Percentiles rank a stretch among this genome's conserved stretches.
Conservation (phyloP, 2,797 vertebrate genomes). For the Aldrovandia affinis region DNA sequence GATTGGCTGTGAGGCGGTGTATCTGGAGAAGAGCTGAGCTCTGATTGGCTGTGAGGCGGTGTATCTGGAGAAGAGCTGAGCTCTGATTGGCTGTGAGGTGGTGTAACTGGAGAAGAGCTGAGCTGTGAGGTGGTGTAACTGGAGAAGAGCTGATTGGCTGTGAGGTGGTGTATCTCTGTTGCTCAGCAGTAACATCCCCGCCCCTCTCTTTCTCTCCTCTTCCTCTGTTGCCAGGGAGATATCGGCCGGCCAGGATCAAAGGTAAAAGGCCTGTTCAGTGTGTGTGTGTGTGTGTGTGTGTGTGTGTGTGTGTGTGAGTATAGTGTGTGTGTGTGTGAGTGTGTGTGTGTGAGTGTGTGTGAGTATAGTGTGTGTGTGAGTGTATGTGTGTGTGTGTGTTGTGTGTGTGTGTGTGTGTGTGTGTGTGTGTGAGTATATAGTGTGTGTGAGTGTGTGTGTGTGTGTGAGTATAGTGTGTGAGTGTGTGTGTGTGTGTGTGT, state of each 20-base stretch:
- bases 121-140: too few species aligned
- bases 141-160: background rate
- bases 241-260: conserved; percentile 93
- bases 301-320: background rate
- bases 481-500: background rate
- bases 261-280: conserved; percentile 66
- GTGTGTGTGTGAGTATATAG: background rate
- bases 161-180: background rate
- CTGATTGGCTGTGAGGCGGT: too few species aligned
- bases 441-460: background rate
- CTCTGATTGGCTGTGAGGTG: background rate
- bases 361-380: background rate
- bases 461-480: background rate
- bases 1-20: background rate
- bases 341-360: background rate
- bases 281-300: background rate
- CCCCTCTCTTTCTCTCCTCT: conserved; percentile 48
- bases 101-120: too few species aligned
- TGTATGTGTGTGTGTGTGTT: background rate
- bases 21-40: too few species aligned
- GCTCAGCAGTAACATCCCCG: background rate
- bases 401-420: background rate
- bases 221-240: conserved; percentile 83
- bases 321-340: background rate
- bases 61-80: too few species aligned